Base-by-base conservation (phyloP, 2,113 vertebrate species). In the Irena cyanogastra region DNA sequence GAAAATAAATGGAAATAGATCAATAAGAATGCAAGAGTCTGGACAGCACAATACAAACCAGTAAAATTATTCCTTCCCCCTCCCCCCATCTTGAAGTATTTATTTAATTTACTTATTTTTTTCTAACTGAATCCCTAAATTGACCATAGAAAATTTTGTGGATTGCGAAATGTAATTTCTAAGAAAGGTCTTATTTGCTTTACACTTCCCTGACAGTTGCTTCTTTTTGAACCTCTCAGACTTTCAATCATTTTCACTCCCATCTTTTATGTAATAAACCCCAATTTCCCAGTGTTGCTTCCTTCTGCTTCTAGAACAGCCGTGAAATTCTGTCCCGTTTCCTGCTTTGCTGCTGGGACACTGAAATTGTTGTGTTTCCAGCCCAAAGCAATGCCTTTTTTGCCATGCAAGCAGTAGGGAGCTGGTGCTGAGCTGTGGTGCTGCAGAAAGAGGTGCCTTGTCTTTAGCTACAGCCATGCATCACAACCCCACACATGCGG, bases 1-100 rank as follows among this genome's bases (percentile, higher is more conserved):
- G 57, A 66, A 71, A 70, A 66, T 2, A 84, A 82, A 59, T 56
- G 3, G 26, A 82, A 77, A 74, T 74, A 61, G 1, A 35, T 87
- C 35, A 61, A 63, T 56, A 61, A 89, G 76, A 89, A 60, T n/a
- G 10, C 16, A 61, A 31, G 26, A 17, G 1, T 78, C 56, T 77
- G 37, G 45, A 49, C 13, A 61, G 16, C 31, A 49, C 11, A 56
- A 65, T 44, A 19, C 2, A 63, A 79, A 84, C 3, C 16, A 60
- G 17, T 45, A 57, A 47, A 80, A 35, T 1, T 4, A 37, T 52
- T 57, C 1, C 0, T 13, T 0, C 1, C 10, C 1, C 3, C 3
- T 11, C 23, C 1, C 1, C 10, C 1, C 3, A 3, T 11, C 23
- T 37, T 59, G 21, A 76, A 87, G 2, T 8, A 20, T 72, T 64